These are phyloP conservation scores for Hemicentrotus pulcherrimus DNA, from an alignment of 35 echinoderm and acorn worm genomes.

Conservation along the genomic window DNA sequence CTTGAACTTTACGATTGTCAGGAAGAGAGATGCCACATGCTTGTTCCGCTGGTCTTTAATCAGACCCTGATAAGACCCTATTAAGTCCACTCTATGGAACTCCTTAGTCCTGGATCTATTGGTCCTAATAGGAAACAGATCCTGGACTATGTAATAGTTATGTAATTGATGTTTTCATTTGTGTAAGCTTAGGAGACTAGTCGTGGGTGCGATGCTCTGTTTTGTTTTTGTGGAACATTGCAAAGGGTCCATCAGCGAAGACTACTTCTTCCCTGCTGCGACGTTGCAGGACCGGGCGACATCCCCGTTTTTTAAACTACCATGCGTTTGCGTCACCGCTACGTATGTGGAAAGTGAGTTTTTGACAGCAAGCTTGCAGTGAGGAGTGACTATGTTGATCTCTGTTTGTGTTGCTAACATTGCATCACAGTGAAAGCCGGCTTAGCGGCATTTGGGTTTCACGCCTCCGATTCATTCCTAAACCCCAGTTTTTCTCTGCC, in stretches of 20 bases:
- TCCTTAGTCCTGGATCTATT: neutral
- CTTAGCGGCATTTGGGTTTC: neutral
- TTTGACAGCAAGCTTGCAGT: neutral
- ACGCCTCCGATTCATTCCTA: neutral
- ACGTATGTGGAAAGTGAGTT: conserved; percentile 17
- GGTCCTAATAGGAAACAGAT: neutral
- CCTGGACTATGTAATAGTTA: neutral
- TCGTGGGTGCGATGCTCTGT: neutral
- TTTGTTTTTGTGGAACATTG: neutral
- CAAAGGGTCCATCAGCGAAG: neutral
- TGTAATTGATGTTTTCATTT: neutral
- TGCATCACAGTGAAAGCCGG: neutral
- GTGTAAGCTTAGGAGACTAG: neutral
- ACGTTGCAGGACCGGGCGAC: neutral
- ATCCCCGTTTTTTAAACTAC: neutral
- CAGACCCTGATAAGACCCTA: neutral
- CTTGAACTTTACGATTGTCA: conserved; percentile 32
- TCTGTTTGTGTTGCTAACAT: conserved; percentile 18
- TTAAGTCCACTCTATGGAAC: neutral
- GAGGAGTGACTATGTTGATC: neutral
- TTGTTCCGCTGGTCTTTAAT: neutral
- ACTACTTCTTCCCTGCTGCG: neutral
- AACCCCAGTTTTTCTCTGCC: neutral
- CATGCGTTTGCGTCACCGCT: conserved; percentile 7
- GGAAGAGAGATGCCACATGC: conserved; percentile 22